phyloP scores from a whole-genome alignment of 1,140 invertebrate genomes.

The Brachionus rubens region DNA sequence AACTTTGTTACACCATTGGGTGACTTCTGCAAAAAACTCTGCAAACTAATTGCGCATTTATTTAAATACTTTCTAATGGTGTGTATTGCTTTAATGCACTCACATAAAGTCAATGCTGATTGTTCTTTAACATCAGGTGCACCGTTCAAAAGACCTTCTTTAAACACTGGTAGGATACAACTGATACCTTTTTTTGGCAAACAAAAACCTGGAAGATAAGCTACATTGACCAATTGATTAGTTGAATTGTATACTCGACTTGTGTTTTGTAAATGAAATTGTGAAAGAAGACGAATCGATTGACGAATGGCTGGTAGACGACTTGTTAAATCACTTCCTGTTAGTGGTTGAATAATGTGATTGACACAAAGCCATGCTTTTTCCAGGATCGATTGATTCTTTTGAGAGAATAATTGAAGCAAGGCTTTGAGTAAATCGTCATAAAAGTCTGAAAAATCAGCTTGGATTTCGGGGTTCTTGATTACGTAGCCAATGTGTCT shows the following conservation, averaged over 20 bases:
- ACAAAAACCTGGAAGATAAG: conserved; percentile 81
- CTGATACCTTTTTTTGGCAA: conserved; percentile 84
- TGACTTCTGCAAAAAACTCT: too few species aligned
- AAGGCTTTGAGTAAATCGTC: conserved; percentile 81
- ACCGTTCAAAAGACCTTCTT: conserved; percentile 91
- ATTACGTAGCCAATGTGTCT: conserved; percentile 96
- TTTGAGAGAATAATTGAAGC: conserved; percentile 77
- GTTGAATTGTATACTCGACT: conserved; percentile 6
- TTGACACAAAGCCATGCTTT: conserved; percentile 83
- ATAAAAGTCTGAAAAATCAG: conserved; percentile 76
- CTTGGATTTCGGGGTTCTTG: conserved; percentile 92
- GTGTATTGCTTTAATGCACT: too few species aligned
- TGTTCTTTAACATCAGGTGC: conserved; percentile 88
- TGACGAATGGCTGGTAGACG: conserved; percentile 84
- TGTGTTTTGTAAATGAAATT: conserved; percentile 11
- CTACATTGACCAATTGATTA: not conserved
- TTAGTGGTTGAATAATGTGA: conserved; percentile 75
- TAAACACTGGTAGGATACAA: conserved; percentile 85
- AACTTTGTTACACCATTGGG: too few species aligned
- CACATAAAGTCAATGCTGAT: conserved; percentile 85
- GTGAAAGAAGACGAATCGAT: conserved; percentile 71
- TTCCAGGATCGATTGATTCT: conserved; percentile 74
- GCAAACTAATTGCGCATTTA: too few species aligned
- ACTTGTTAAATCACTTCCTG: conserved; percentile 50
- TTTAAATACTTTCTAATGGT: too few species aligned